A percentile compares a stretch with the other conserved stretches of the same genome.
These are phyloP conservation scores for Sarcophaga carnaria DNA, from an alignment of 2,888 invertebrate genomes.

Conservation along the genomic window DNA sequence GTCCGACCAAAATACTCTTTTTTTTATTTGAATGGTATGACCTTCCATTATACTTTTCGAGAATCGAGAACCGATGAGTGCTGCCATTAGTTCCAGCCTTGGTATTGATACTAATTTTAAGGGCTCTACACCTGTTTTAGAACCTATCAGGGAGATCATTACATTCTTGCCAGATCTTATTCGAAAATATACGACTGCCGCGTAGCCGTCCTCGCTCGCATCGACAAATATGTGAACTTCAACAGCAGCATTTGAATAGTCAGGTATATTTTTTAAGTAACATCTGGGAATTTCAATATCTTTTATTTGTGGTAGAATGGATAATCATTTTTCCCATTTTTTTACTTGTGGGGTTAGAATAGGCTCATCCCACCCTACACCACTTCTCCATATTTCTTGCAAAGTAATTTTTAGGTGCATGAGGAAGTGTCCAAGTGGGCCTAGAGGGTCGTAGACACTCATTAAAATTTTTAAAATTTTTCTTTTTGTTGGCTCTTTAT, in stretches of 20 bases:
- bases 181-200: neutral
- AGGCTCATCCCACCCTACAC: slow-evolving; percentile 29
- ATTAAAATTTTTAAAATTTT: slow-evolving; percentile 45
- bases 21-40: slow-evolving; percentile 51
- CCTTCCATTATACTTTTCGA: slow-evolving; percentile 43
- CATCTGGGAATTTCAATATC: slow-evolving; percentile 31
- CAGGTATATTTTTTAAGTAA: slow-evolving; percentile 35
- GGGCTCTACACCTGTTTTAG: slow-evolving; percentile 2
- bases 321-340: slow-evolving; percentile 32
- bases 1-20: slow-evolving; percentile 52
- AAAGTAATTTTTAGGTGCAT: slow-evolving; percentile 13
- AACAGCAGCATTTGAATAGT: neutral
- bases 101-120: neutral
- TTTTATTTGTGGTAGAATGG: too few relatives aligned
- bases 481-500: slow-evolving; percentile 49
- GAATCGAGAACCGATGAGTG: slow-evolving; percentile 67
- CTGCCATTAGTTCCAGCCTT: slow-evolving; percentile 18
- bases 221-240: slow-evolving; percentile 65
- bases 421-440: slow-evolving; percentile 51
- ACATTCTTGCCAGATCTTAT: too few relatives aligned
- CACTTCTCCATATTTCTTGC: too few relatives aligned
- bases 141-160: too few relatives aligned
- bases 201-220: too few relatives aligned
- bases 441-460: slow-evolving; percentile 51
- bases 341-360: slow-evolving; percentile 1